Evolutionary conservation across 2,113 vertebrate genomes (phyloP).

Genomic region (Callaeas wilsoni): DNA sequence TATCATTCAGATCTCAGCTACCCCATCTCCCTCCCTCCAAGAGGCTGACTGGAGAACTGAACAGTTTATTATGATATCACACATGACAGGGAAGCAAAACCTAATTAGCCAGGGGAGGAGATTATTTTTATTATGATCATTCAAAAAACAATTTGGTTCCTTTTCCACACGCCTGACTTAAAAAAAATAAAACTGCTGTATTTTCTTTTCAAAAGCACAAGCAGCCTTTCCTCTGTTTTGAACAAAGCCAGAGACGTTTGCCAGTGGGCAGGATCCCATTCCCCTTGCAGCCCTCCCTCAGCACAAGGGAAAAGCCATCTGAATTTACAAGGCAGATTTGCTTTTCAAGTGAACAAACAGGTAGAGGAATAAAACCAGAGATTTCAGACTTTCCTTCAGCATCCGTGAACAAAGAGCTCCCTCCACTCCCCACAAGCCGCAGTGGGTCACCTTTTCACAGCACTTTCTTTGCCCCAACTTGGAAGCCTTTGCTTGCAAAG

Average conservation of each 20-base stretch:
- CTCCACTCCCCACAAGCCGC: not conserved
- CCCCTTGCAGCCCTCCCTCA: not conserved
- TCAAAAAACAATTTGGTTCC: not conserved
- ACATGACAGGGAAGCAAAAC: conserved; percentile 14
- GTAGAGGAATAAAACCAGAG: not conserved
- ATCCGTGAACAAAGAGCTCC: not conserved
- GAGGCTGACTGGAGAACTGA: not conserved
- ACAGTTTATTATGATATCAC: conserved; percentile 7
- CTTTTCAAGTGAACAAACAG: not conserved
- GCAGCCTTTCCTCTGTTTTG: not conserved
- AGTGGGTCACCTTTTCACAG: not conserved
- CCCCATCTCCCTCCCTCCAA: not conserved
- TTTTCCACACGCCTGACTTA: not conserved
- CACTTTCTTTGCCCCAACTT: not conserved
- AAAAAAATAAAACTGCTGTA: not conserved
- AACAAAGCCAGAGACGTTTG: not conserved
- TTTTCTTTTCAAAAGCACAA: not conserved
- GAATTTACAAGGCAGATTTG: not conserved
- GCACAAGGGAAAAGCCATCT: not conserved
- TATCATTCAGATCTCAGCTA: not conserved
- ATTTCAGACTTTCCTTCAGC: not conserved
- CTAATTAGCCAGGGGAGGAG: not conserved
- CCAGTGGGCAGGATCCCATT: not conserved
- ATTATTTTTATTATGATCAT: not conserved
- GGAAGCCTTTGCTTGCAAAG: not conserved